These are phyloP conservation scores for Apteryx mantelli DNA, from an alignment of 2,113 vertebrate species.

Conservation along the genomic window DNA sequence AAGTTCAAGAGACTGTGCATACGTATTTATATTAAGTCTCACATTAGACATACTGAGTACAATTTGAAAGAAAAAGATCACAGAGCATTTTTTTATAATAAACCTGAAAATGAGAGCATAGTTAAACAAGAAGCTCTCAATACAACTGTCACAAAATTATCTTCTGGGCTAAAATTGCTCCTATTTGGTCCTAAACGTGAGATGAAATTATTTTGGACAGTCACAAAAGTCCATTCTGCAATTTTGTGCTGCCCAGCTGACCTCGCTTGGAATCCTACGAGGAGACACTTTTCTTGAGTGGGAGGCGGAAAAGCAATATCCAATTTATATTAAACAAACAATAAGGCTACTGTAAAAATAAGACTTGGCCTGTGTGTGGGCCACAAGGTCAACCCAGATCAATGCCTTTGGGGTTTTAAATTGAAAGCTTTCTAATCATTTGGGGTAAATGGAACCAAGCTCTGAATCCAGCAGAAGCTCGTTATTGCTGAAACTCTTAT, in stretches of 20 bases:
- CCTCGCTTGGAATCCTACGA: neutral
- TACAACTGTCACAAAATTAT: constrained; percentile 38
- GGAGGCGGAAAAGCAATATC: constrained; percentile 50
- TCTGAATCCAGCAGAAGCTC: neutral
- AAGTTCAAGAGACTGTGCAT: constrained; percentile 3
- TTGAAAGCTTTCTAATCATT: constrained; percentile 8
- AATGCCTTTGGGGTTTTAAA: constrained; percentile 44
- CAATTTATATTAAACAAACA: constrained; percentile 59
- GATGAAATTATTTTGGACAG: constrained; percentile 16
- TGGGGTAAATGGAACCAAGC: neutral
- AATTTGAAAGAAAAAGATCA: neutral
- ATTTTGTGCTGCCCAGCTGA: constrained; percentile 1
- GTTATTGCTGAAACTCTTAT: neutral
- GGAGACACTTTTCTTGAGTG: constrained; percentile 26
- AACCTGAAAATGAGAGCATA: constrained; percentile 53
- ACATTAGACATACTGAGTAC: neutral
- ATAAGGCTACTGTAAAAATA: constrained; percentile 47
- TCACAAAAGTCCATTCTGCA: constrained; percentile 1
- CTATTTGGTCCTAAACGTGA: neutral
- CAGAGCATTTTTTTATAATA: constrained; percentile 28
- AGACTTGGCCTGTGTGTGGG: constrained; percentile 16
- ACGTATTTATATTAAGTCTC: constrained; percentile 1
- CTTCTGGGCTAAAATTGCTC: constrained; percentile 33
- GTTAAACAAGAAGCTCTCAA: neutral
- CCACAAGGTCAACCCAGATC: neutral